Percentiles rank a stretch among this genome's conserved stretches.
Evolutionary conservation across 2,888 invertebrate genomes (phyloP).

Genomic region (Drosophila melanosoma): DNA sequence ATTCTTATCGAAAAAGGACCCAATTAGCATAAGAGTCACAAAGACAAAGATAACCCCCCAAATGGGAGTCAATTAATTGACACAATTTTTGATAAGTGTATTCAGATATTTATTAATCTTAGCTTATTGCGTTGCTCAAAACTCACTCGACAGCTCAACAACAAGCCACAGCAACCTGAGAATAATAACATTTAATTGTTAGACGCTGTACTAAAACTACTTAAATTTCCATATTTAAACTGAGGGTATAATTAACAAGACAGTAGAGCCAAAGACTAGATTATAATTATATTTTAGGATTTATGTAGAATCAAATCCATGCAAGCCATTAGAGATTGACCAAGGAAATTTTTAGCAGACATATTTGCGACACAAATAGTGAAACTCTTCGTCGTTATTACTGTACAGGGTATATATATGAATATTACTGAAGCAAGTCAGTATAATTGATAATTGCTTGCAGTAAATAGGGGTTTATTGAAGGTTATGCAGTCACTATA

Average conservation of each 20-base stretch:
- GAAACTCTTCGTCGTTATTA: background rate
- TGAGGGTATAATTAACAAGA: background rate
- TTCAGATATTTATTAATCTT: constrained; percentile 9
- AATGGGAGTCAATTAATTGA: constrained; percentile 4
- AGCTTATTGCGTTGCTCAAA: background rate
- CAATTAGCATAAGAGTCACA: background rate
- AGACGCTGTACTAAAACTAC: constrained; percentile 5
- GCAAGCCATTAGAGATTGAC: background rate
- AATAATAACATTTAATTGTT: constrained; percentile 27
- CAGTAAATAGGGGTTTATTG: constrained; percentile 8
- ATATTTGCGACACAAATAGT: background rate
- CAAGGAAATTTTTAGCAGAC: background rate
- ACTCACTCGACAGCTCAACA: constrained; percentile 15
- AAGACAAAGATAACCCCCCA: constrained; percentile 7
- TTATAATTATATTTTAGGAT: background rate
- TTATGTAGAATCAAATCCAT: background rate
- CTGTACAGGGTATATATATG: constrained; percentile 14
- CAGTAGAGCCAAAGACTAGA: background rate
- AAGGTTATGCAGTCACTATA: constrained; percentile 27
- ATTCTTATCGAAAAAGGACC: constrained; percentile 16
- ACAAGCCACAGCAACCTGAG: constrained; percentile 14
- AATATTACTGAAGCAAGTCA: constrained; percentile 6
- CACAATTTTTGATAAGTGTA: background rate
- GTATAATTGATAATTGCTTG: constrained; percentile 34
- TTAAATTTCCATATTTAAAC: constrained; percentile 15